A percentile compares a stretch with the other conserved stretches of the same genome.
These are phyloP conservation scores for Rambutsinella grinnellia DNA, from an alignment of 2,888 invertebrate species.

Conservation along the genomic window DNA sequence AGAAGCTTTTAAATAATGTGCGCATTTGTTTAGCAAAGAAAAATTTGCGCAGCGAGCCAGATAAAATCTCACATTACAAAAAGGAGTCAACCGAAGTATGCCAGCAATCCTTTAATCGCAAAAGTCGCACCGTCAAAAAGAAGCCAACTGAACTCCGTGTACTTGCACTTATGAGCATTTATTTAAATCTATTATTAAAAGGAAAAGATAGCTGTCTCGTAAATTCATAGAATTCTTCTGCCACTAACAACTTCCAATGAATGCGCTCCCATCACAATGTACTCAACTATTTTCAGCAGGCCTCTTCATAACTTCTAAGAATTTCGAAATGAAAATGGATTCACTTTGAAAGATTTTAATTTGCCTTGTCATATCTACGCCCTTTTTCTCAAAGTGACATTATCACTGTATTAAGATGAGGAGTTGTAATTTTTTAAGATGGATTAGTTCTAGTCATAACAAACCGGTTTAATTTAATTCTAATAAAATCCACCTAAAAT, in stretches of 20 bases:
- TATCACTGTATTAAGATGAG: too few relatives aligned
- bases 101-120: not conserved
- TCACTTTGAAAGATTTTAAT: not conserved
- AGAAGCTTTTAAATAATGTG: too few relatives aligned
- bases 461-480: too few relatives aligned
- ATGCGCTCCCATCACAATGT: not conserved
- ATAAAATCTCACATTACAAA: not conserved
- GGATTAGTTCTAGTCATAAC: too few relatives aligned
- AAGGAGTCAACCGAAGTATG: not conserved
- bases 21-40: too few relatives aligned
- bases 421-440: too few relatives aligned
- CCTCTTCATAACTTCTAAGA: not conserved
- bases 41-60: too few relatives aligned
- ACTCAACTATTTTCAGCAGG: not conserved
- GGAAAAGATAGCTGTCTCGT: slow-evolving; percentile 45
- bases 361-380: not conserved
- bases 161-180: too few relatives aligned
- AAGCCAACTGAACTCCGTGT: too few relatives aligned
- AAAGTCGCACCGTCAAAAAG: slow-evolving; percentile 20
- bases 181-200: slow-evolving; percentile 41
- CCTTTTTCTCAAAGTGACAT: not conserved
- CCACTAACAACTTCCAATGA: not conserved
- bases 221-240: slow-evolving; percentile 36
- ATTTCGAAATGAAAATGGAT: not conserved
- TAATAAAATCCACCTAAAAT: too few relatives aligned